These are phyloP conservation scores for Acrobasis consociella DNA, from an alignment of 2,888 invertebrate genomes.

Conservation along the genomic window DNA sequence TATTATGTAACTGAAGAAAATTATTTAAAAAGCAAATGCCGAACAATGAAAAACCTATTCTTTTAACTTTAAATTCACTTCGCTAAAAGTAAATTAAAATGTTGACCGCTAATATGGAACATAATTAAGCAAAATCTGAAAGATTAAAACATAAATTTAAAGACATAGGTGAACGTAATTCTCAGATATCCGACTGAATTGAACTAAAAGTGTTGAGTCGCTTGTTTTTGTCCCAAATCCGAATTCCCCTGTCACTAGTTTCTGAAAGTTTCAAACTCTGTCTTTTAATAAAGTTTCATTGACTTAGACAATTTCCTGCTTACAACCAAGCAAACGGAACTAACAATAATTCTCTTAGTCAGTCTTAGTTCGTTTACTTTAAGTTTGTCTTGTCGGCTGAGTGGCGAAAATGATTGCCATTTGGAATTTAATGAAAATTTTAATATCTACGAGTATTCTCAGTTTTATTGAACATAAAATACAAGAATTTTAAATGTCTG, in stretches of 20 bases:
- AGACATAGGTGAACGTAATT: neutral
- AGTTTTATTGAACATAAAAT: neutral
- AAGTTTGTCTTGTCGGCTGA: neutral
- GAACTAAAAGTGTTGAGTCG: slow-evolving; percentile 1
- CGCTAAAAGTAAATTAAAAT: too few species aligned
- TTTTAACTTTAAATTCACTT: too few species aligned
- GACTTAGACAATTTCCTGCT: slow-evolving; percentile 17
- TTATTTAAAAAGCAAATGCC: too few species aligned
- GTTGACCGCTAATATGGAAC: too few species aligned
- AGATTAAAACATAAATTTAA: too few species aligned
- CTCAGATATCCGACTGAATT: slow-evolving; percentile 1
- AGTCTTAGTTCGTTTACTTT: slow-evolving; percentile 1
- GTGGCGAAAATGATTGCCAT: neutral
- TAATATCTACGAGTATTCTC: neutral
- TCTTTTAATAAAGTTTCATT: slow-evolving; percentile 7
- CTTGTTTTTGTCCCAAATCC: slow-evolving; percentile 1
- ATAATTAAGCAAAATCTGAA: too few species aligned
- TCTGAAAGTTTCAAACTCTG: slow-evolving; percentile 9
- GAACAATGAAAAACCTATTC: neutral
- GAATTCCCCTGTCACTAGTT: slow-evolving; percentile 17
- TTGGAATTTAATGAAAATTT: neutral
- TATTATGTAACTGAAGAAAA: too few species aligned
- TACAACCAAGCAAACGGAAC: slow-evolving; percentile 8
- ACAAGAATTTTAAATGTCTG: too few species aligned
- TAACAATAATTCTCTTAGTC: neutral